phyloP scores from a whole-genome alignment of 2,797 vertebrate genomes.

The Acrossocheilus fasciatus region DNA sequence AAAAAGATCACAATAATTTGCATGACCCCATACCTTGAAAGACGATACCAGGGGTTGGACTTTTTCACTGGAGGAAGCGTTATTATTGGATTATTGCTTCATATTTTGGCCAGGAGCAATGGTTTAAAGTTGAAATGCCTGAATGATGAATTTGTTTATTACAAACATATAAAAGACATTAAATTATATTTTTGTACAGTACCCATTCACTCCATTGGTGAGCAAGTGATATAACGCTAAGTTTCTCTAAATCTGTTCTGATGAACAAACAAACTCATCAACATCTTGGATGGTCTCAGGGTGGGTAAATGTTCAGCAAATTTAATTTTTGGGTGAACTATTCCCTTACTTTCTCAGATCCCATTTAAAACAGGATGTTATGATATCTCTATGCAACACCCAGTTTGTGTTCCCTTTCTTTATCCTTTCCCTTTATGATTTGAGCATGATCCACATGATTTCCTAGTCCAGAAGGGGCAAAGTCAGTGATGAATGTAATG shows the following conservation, averaged over 20 bases:
- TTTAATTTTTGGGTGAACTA: neutral
- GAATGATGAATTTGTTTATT: neutral
- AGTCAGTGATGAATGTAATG: slow-evolving; percentile 6
- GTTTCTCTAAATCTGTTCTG: neutral
- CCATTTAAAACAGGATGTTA: slow-evolving; percentile 66
- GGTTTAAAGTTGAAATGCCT: neutral
- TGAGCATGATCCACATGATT: neutral
- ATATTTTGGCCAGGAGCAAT: neutral
- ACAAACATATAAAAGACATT: neutral
- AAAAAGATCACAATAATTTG: neutral
- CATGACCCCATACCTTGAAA: neutral
- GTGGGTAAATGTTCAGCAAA: neutral
- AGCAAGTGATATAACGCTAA: neutral
- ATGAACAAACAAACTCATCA: neutral
- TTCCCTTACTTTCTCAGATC: slow-evolving; percentile 20
- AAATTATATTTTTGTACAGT: neutral
- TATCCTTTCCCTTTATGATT: neutral
- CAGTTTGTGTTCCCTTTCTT: neutral
- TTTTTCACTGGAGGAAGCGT: neutral
- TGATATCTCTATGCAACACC: slow-evolving; percentile 53
- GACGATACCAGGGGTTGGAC: neutral
- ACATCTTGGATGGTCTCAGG: neutral
- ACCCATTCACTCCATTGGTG: neutral
- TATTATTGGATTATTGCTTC: neutral
- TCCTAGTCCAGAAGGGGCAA: slow-evolving; percentile 14